Evolutionary conservation across 2,888 invertebrate species (phyloP).

Genomic region (Drosophila paucipuncta): DNA sequence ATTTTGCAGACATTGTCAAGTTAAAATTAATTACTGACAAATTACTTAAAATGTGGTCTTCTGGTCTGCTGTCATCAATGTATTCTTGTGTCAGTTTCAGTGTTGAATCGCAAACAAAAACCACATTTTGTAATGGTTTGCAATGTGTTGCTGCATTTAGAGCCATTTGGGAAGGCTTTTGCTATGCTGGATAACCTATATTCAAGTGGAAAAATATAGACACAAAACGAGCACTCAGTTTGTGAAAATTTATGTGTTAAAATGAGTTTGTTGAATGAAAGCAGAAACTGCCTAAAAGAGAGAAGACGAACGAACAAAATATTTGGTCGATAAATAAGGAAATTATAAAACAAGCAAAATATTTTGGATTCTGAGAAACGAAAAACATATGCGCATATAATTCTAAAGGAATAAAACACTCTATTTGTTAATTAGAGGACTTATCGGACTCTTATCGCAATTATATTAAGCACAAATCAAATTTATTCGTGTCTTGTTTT

Average conservation of each 20-base stretch:
- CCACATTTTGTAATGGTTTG: not conserved
- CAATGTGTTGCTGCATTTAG: not conserved
- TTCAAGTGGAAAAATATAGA: not conserved
- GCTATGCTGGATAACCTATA: not conserved
- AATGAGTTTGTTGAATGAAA: not conserved
- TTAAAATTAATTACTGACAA: slow-evolving; percentile 64
- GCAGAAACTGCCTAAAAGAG: too few relatives aligned
- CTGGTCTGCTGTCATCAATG: not conserved
- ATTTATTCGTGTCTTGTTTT: not conserved
- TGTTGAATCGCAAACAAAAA: not conserved
- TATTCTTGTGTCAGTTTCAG: not conserved
- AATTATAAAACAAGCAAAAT: not conserved
- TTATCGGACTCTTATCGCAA: not conserved
- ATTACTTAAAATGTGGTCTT: slow-evolving; percentile 25
- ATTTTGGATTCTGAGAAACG: not conserved
- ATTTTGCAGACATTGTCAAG: slow-evolving; percentile 22
- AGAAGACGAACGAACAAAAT: not conserved
- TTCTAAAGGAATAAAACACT: not conserved
- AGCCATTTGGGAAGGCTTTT: not conserved
- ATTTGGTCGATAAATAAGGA: not conserved
- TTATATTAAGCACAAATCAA: too few relatives aligned
- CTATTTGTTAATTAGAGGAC: not conserved
- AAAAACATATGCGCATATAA: not conserved
- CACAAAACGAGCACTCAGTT: not conserved
- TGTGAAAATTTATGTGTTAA: not conserved